Percentiles rank a stretch among this genome's conserved stretches.
phyloP scores from a whole-genome alignment of 2,888 invertebrate genomes.

The Eilema depressum region DNA sequence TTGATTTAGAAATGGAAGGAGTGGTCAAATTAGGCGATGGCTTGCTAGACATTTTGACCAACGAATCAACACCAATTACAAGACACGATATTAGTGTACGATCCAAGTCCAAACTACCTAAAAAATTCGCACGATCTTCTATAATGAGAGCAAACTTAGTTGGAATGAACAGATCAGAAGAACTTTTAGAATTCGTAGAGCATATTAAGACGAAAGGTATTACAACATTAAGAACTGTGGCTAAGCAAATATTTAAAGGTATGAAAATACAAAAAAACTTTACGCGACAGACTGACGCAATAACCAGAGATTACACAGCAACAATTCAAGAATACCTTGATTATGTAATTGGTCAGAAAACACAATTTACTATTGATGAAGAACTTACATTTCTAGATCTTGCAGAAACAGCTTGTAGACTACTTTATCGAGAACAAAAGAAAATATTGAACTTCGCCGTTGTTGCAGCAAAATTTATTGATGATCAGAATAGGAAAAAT shows the following conservation, averaged over 20 bases:
- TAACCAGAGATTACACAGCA: constrained; percentile 22
- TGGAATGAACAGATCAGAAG: not conserved
- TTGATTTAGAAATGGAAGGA: constrained; percentile 39
- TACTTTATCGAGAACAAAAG: constrained; percentile 40
- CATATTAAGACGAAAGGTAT: constrained; percentile 28
- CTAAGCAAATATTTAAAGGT: constrained; percentile 16
- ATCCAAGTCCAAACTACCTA: constrained; percentile 12
- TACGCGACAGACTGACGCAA: not conserved
- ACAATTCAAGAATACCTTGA: constrained; percentile 30
- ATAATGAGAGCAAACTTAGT: constrained; percentile 8
- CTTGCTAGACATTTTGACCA: constrained; percentile 8
- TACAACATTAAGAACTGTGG: not conserved
- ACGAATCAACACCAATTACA: not conserved
- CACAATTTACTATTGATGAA: constrained; percentile 29
- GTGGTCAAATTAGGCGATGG: constrained; percentile 20
- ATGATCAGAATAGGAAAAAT: not conserved
- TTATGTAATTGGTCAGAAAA: not conserved
- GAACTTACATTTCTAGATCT: constrained; percentile 54
- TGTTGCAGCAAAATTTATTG: constrained; percentile 10
- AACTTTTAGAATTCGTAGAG: constrained; percentile 16
- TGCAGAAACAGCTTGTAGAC: constrained; percentile 44
- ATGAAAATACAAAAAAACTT: constrained; percentile 23
- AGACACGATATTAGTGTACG: not conserved
- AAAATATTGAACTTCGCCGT: constrained; percentile 41
- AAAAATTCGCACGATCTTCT: not conserved